Evolutionary conservation across 2,888 invertebrate species (phyloP), one percentile per base, ranked within the genome.

Genomic region (Lasioglossum morio): DNA sequence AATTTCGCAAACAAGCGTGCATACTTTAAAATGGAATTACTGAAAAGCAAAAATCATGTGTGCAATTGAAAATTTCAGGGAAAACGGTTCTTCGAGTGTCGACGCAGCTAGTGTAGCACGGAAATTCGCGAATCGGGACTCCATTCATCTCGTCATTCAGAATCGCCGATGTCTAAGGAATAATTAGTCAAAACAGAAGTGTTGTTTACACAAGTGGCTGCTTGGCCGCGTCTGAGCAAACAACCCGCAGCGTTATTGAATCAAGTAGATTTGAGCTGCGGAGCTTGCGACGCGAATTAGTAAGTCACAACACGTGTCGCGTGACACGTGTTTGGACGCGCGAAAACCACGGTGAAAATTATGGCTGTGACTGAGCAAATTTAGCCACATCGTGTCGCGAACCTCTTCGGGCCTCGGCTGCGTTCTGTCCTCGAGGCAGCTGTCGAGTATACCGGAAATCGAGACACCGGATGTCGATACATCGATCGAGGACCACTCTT

Each of bases 361-460:
- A 83, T 78, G 63, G 77, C 82, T 88, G 87, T 89, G 88, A 81
- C 53, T 30, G 72, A 23, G 72, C 85, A 88, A 87, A 89, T 89
- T 87, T 89, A 86, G 86, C 76, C 72, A 27, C 34, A 40, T 60
- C 40, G 63, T 34, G 70, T 48, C 37, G 46, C 73, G 34, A n/a
- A 48, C 69, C 83, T 78, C 70, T 73, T 37, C 74, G 72, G 34
- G 30, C 27, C 72, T 37, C 74, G 78, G 81, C 82, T 82, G 85
- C 63, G 72, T 46, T 60, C 53, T 74, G 82, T 85, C 87, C 80
- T 19, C 40, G 63, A 43, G 79, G 69, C 82, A 78, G 72, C 77
- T 66, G 77, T 27, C 72, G 72, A 80, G 84, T 80, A 87, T 87
- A 80, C 81, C 79, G 85, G 85, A 85, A 88, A 73, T 81, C 76